phyloP scores from a whole-genome alignment of 1,140 invertebrate species.

The Mycetomoellerius zeteki region DNA sequence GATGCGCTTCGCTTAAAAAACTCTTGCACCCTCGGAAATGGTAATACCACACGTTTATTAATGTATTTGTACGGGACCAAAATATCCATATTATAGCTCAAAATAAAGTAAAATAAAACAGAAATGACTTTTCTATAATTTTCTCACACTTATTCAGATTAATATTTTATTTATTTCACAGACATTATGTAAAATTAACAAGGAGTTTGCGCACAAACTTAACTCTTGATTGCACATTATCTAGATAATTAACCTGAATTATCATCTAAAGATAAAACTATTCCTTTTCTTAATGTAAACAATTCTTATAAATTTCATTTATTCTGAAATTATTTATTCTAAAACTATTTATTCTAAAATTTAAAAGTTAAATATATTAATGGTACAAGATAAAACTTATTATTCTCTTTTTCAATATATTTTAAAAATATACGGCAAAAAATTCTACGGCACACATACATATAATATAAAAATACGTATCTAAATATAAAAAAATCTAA shows the following conservation, averaged over 20 bases:
- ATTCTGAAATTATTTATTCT: background rate
- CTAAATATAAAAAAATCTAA: background rate
- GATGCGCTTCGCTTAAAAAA: conserved; percentile 23
- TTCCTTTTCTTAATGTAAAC: background rate
- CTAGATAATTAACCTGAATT: background rate
- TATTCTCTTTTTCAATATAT: background rate
- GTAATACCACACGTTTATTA: conserved; percentile 27
- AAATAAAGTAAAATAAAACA: background rate
- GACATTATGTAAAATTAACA: background rate
- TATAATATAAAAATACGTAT: background rate
- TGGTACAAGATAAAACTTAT: background rate
- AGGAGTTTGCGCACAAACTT: background rate
- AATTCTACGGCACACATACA: background rate
- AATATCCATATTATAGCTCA: background rate
- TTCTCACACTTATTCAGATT: background rate
- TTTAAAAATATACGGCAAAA: background rate
- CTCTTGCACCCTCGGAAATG: conserved; percentile 9
- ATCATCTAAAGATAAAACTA: background rate
- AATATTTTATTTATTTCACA: background rate
- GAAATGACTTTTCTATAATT: background rate
- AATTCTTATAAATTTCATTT: background rate
- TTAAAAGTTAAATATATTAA: background rate
- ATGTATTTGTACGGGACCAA: background rate
- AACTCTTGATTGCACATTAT: background rate
- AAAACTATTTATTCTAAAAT: background rate